Base-by-base conservation (phyloP, 1,140 invertebrate genomes). In the Micrasema longulum region DNA sequence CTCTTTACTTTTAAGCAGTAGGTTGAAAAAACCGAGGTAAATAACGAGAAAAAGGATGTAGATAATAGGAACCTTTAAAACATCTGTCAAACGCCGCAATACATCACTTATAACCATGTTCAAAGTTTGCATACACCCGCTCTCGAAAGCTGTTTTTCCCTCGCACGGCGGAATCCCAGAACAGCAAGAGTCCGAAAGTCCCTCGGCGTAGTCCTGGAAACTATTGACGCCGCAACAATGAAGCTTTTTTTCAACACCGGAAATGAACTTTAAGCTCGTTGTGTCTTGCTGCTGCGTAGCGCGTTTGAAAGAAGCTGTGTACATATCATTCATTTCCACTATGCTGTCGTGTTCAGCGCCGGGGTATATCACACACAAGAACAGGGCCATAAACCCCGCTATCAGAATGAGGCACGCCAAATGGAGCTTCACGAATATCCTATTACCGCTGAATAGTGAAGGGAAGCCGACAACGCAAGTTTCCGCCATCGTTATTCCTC, bases 201-300 rank as follows among this genome's bases (percentile, higher is more conserved):
- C 36, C 10, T 22, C 1, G 12, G 20, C 12, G 11, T 60, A 60
- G 55, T 60, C 36, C 16, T 41, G 3, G 0, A 9, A 18, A 38
- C 16, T 12, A 3, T 60, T 23, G 7, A 38, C 12, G 4, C 55
- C 55, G 55, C 55, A 60, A 35, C 55, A 60, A 1, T 41, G 14
- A 3, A 60, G 36, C 11, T 11, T 43, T 1, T 3, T 38, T 38
- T 60, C 55, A 9, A 60, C 10, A 1, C 20, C 18, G 2, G 14
- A 16, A 31, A 60, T 14, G 2, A 1, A 23, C 0, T 41, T 11
- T 1, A 60, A 9, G 1, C 36, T 35, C 1, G 38, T 12, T 18
- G 12, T 14, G 14, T 38, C 35, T 2, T 60, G 35, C 3, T 4
- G 2, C 3, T 20, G 1, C 14, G 20, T 1, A 6, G 36, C 55